Evolutionary conservation across 2,113 vertebrate species (phyloP).

Genomic region (Macquaria australasica): DNA sequence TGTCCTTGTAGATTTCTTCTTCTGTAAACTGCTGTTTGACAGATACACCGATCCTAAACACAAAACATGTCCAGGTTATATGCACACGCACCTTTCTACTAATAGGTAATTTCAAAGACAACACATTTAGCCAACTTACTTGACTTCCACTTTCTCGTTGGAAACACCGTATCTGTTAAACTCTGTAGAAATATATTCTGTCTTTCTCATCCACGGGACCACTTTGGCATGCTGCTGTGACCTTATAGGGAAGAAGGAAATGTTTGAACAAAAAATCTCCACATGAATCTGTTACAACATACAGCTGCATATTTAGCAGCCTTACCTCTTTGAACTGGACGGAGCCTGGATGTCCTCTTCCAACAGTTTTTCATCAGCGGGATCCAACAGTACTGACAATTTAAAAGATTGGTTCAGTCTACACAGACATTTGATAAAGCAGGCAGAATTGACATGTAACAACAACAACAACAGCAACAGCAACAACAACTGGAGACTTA

Average conservation of each 20-base stretch:
- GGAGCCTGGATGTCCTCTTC: slow-evolving; percentile 96
- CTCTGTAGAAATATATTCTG: slow-evolving; percentile 96
- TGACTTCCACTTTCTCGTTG: slow-evolving; percentile 97
- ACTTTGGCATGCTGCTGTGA: slow-evolving; percentile 97
- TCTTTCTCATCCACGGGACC: slow-evolving; percentile 97
- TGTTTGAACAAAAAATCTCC: background rate
- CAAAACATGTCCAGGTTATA: background rate
- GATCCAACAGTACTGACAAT: slow-evolving; percentile 89
- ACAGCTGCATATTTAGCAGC: background rate
- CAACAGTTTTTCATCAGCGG: slow-evolving; percentile 94
- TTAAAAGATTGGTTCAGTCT: slow-evolving; percentile 16
- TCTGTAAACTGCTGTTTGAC: slow-evolving; percentile 98
- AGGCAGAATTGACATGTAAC: background rate
- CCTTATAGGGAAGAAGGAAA: slow-evolving; percentile 64
- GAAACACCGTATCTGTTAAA: slow-evolving; percentile 95
- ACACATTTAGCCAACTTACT: slow-evolving; percentile 78
- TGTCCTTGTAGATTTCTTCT: slow-evolving; percentile 96
- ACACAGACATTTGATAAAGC: background rate
- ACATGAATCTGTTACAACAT: background rate
- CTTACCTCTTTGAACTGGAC: slow-evolving; percentile 93
- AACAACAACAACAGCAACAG: background rate
- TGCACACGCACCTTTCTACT: background rate
- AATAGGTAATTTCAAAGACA: background rate
- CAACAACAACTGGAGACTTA: slow-evolving; percentile 70
- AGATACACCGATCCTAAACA: slow-evolving; percentile 91